Evolutionary conservation across 2,797 vertebrate genomes (phyloP), one percentile per base, ranked within the genome.

Genomic region (Xyrichtys novacula): DNA sequence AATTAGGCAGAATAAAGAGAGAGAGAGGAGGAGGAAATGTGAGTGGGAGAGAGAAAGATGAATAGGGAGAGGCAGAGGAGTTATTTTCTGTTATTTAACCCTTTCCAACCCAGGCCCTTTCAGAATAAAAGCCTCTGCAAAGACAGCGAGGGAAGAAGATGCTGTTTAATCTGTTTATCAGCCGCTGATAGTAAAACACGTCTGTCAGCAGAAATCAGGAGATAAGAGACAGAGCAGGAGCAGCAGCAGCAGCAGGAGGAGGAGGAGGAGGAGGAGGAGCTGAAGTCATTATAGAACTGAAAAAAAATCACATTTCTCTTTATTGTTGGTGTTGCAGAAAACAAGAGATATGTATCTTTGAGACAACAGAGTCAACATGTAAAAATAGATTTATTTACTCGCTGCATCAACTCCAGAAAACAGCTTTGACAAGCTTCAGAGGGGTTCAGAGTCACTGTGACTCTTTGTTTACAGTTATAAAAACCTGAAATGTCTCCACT

Each of bases 1-100:
- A 85, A 74, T 87, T 83, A 87, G 71, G 15, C 20, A 2, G 65
- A 71, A 16, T 39, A 19, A 38, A 42, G 65, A 57, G 67, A 62
- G 56, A 22, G 6, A 1, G 59, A 11, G 22, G 20, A 3, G 19
- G 31, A 22, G 28, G 29, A 4, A 0, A 7, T 16, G 43, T 15
- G 43, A 62, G 23, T 28, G 32, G 22, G 44, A 52, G 23, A 40
- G 26, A 20, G 43, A 20, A 32, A 2, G 58, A 2, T 36, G 12
- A 1, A 6, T 29, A 17, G 28, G 44, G 23, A 40, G 22, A 36
- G 46, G 20, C 15, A 1, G 5, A n/a, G 25, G 6, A 19, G n/a
- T 4, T 10, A 25, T 32, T 71, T 10, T 38, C 72, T 38, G 19
- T 9, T 39, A 10, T 40, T 58, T 31, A 48, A 49, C 43, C 68